phyloP scores from a whole-genome alignment of 2,797 vertebrate species.

The Melanotaenia boesemani region DNA sequence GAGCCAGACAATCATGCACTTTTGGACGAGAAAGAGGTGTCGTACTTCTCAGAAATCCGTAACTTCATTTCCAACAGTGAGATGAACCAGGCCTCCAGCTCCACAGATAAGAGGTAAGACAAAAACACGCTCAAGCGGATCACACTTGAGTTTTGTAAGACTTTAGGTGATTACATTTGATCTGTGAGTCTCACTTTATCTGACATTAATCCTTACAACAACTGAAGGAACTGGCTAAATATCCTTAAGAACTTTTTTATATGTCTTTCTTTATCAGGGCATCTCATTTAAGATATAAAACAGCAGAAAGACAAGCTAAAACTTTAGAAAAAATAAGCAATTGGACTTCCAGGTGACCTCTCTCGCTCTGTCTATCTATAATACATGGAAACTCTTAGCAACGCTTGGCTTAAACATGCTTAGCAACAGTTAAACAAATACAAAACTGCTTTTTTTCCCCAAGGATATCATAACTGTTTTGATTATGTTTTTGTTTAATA shows the following conservation, averaged over 20 bases:
- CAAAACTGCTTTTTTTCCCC: background rate
- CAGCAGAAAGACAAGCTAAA: slow-evolving; percentile 5
- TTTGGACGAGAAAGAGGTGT: slow-evolving; percentile 99
- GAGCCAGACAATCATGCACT: slow-evolving; percentile 99
- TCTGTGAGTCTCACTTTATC: slow-evolving; percentile 19
- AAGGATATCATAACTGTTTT: background rate
- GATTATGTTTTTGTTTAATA: background rate
- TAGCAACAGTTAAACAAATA: slow-evolving; percentile 2
- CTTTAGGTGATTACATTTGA: slow-evolving; percentile 35
- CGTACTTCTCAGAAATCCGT: slow-evolving; percentile 99
- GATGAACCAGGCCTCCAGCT: slow-evolving; percentile 91
- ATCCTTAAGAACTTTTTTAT: slow-evolving; percentile 10
- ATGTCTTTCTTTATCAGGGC: background rate
- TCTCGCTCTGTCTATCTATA: background rate
- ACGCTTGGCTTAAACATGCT: slow-evolving; percentile 43
- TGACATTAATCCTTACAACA: slow-evolving; percentile 13
- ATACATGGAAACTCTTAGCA: slow-evolving; percentile 23
- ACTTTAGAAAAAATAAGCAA: slow-evolving; percentile 11
- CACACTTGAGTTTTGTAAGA: slow-evolving; percentile 32
- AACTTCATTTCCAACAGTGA: slow-evolving; percentile 99
- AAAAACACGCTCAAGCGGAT: slow-evolving; percentile 30
- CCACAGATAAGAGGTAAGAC: slow-evolving; percentile 92
- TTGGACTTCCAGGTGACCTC: slow-evolving; percentile 4
- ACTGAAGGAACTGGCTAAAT: slow-evolving; percentile 12
- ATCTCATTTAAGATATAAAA: background rate